Conservation (phyloP, 2,797 vertebrate genomes). For the Valencia hispanica region DNA sequence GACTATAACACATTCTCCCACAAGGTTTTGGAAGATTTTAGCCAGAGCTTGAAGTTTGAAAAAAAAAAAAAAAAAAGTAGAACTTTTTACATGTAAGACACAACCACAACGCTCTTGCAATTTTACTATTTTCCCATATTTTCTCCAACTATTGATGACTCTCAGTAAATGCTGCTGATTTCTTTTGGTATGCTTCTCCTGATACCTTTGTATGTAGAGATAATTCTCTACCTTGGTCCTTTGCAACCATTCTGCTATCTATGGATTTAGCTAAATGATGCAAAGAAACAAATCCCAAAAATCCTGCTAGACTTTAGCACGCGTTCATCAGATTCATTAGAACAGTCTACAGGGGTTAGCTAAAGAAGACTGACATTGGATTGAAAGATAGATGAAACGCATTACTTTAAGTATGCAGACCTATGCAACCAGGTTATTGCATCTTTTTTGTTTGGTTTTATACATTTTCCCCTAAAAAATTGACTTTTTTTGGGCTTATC, state of each 20-base stretch:
- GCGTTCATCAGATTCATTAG: neutral
- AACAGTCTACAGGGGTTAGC: neutral
- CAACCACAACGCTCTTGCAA: neutral
- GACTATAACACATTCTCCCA: no score
- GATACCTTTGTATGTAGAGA: neutral
- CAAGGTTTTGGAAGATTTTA: no score
- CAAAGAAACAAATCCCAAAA: neutral
- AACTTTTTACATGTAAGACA: neutral
- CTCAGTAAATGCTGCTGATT: neutral
- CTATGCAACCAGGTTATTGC: neutral
- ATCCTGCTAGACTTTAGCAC: neutral
- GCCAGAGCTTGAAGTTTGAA: no score
- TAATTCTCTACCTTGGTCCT: no score
- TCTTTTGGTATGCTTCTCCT: neutral
- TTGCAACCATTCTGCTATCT: neutral
- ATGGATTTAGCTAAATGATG: neutral
- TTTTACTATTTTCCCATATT: neutral
- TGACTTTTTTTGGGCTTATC: neutral
- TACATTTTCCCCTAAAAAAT: neutral
- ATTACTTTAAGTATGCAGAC: neutral
- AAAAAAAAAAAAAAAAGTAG: neutral
- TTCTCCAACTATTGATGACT: neutral
- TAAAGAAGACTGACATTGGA: neutral
- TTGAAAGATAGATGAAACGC: neutral
- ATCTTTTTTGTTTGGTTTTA: neutral